Conservation (phyloP, 2,797 vertebrate species). For the Bryconaethiops microstoma region DNA sequence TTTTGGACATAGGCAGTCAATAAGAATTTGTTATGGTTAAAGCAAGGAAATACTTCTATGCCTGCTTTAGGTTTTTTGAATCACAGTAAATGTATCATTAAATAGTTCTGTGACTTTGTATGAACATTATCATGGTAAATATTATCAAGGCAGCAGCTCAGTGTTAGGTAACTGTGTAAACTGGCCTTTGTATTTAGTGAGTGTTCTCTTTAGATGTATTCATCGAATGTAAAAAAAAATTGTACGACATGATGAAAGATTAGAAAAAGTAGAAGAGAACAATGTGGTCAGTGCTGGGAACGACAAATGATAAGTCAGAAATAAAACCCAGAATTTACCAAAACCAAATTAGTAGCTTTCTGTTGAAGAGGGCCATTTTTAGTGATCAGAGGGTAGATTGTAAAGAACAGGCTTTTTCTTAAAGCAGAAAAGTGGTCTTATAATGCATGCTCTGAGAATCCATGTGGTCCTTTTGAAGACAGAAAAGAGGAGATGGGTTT, state of each 20-base stretch:
- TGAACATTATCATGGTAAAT: too few relatives aligned
- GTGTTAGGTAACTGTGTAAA: neutral
- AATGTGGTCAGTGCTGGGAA: neutral
- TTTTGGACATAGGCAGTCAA: too few relatives aligned
- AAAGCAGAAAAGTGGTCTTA: neutral
- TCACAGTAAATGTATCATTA: too few relatives aligned
- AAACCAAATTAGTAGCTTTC: slow-evolving; percentile 1
- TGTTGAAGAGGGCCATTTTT: neutral
- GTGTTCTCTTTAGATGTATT: neutral
- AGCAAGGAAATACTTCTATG: too few relatives aligned
- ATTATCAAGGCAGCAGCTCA: too few relatives aligned
- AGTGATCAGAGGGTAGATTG: slow-evolving; percentile 9
- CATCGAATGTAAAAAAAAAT: neutral
- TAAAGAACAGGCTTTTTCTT: slow-evolving; percentile 17
- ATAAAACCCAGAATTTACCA: neutral
- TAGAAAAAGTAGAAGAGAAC: neutral
- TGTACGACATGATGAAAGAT: neutral
- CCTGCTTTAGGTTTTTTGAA: too few relatives aligned
- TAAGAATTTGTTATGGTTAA: too few relatives aligned
- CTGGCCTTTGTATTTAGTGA: neutral
- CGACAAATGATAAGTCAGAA: neutral
- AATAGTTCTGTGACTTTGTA: too few relatives aligned
- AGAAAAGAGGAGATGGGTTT: slow-evolving; percentile 6
- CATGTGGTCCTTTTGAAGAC: slow-evolving; percentile 13
- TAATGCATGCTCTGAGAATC: neutral